A percentile compares a stretch with the other conserved stretches of the same genome.
Evolutionary conservation across 1,140 invertebrate genomes (phyloP).

Genomic region (Pantala flavescens): DNA sequence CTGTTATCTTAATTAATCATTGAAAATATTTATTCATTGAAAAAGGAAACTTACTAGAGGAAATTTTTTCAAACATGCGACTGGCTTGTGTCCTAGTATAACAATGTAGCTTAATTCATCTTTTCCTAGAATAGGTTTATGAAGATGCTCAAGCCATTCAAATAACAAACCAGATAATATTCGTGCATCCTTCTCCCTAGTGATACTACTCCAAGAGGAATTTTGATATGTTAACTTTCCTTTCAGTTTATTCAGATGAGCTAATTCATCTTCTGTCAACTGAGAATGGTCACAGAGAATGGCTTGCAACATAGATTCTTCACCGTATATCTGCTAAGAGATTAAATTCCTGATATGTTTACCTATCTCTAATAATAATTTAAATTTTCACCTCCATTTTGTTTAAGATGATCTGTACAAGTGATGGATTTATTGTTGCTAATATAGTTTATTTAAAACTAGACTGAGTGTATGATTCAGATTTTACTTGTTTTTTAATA

Average conservation of each 20-base stretch:
- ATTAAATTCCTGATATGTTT: too few species aligned
- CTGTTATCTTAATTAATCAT: too few species aligned
- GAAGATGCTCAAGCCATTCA: constrained; percentile 59
- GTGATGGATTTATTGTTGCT: too few species aligned
- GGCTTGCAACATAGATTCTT: neutral
- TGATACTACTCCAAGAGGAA: constrained; percentile 48
- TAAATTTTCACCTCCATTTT: too few species aligned
- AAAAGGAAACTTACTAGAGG: constrained; percentile 38
- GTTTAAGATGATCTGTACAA: too few species aligned
- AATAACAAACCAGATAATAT: constrained; percentile 50
- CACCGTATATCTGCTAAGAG: neutral
- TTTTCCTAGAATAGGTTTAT: constrained; percentile 50
- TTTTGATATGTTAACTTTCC: constrained; percentile 51
- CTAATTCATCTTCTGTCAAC: neutral
- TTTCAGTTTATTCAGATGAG: constrained; percentile 29
- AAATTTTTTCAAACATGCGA: constrained; percentile 50
- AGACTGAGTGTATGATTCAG: too few species aligned
- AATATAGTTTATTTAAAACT: too few species aligned
- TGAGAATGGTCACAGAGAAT: neutral
- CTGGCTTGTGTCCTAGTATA: constrained; percentile 41
- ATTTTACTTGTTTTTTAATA: too few species aligned
- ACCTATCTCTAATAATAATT: too few species aligned
- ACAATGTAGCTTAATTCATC: constrained; percentile 60
- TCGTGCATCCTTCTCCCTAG: constrained; percentile 49
- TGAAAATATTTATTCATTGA: too few species aligned